A percentile compares a stretch with the other conserved stretches of the same genome.
These are phyloP conservation scores for Stenolophus ochropezus DNA, from an alignment of 2,888 invertebrate species.

Conservation along the genomic window DNA sequence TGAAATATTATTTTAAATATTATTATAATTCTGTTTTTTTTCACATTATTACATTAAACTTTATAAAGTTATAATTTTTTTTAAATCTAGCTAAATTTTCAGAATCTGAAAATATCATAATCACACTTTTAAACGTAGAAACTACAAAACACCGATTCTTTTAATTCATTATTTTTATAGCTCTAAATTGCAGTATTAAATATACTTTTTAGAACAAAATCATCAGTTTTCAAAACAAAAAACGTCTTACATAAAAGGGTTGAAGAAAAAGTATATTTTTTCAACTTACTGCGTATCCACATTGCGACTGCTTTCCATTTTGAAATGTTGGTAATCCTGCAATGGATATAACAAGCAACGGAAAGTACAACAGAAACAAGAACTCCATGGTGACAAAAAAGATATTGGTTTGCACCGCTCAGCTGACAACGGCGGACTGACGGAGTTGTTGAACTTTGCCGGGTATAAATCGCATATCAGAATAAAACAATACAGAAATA, in stretches of 20 bases:
- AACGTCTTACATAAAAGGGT: neutral
- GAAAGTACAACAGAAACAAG: neutral
- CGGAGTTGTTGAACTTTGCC: slow-evolving; percentile 37
- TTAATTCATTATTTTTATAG: too few relatives aligned
- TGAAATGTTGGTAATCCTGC: slow-evolving; percentile 8
- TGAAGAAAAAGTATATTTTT: neutral
- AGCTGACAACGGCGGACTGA: neutral
- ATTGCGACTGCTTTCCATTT: neutral
- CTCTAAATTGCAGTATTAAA: too few relatives aligned
- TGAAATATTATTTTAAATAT: too few relatives aligned
- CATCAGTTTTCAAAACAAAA: neutral
- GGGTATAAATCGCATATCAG: slow-evolving; percentile 19
- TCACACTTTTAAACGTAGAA: too few relatives aligned
- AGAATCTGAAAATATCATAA: too few relatives aligned
- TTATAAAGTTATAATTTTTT: too few relatives aligned
- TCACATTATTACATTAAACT: too few relatives aligned
- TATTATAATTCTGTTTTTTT: too few relatives aligned
- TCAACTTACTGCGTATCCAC: slow-evolving; percentile 31
- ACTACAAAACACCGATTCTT: too few relatives aligned
- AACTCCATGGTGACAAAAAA: neutral
- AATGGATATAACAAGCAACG: neutral
- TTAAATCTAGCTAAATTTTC: too few relatives aligned
- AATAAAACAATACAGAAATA: slow-evolving; percentile 29
- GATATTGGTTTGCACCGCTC: neutral
- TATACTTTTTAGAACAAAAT: too few relatives aligned